phyloP scores from a whole-genome alignment of 2,888 invertebrate genomes.

The Pammene aurita region DNA sequence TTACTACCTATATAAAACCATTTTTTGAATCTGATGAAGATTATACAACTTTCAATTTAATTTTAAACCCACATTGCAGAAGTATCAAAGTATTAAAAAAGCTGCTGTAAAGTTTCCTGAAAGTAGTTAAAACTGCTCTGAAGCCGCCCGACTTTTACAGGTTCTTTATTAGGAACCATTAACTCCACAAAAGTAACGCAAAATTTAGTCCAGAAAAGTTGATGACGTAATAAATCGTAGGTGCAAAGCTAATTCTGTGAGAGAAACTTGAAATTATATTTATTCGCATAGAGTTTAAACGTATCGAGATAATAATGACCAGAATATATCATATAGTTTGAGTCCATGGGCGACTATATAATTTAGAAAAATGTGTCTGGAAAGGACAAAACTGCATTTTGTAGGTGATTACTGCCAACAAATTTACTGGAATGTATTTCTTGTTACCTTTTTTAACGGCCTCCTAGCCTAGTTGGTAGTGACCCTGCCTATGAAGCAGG shows the following conservation, averaged over 20 bases:
- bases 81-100: constrained; percentile 3
- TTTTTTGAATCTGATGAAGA: too few relatives aligned
- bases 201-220: constrained; percentile 26
- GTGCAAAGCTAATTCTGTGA: neutral
- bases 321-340: constrained; percentile 19
- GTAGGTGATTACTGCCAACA: neutral
- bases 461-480: too few relatives aligned
- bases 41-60: neutral
- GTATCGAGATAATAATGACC: constrained; percentile 18
- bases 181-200: constrained; percentile 29
- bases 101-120: constrained; percentile 14
- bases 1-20: too few relatives aligned
- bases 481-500: too few relatives aligned
- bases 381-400: constrained; percentile 5
- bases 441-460: neutral
- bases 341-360: constrained; percentile 9
- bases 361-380: constrained; percentile 1
- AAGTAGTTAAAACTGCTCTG: constrained; percentile 22
- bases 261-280: constrained; percentile 18
- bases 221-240: constrained; percentile 25
- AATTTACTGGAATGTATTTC: neutral
- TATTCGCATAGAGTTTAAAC: constrained; percentile 7
- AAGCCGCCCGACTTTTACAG: constrained; percentile 13
- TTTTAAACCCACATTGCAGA: neutral
- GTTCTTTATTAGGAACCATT: constrained; percentile 30